Percentiles rank a stretch among this genome's conserved stretches.
Conservation (phyloP, 2,888 invertebrate genomes). For the Beris chalybata region DNA sequence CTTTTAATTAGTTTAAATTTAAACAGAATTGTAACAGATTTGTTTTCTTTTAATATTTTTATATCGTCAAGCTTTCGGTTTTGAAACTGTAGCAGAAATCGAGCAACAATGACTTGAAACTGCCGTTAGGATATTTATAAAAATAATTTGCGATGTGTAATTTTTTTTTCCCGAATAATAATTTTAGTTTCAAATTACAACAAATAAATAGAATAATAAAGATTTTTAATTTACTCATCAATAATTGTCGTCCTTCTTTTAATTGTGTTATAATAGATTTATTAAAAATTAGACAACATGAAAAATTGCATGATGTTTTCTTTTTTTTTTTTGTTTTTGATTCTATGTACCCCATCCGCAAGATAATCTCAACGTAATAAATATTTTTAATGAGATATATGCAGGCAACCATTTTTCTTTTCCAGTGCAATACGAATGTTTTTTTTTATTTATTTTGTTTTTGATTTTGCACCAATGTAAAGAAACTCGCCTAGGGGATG, state of each 20-base stretch:
- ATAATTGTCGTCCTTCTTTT: too few species aligned
- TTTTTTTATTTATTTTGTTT: too few species aligned
- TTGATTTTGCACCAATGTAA: too few species aligned
- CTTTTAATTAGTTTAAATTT: conserved; percentile 14
- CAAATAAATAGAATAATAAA: too few species aligned
- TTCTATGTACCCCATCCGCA: too few species aligned
- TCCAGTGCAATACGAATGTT: too few species aligned
- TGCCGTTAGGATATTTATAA: not conserved
- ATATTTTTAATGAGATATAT: too few species aligned
- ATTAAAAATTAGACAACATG: conserved; percentile 30
- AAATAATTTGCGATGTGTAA: not conserved
- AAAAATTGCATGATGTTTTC: conserved; percentile 19
- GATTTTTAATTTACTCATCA: not conserved
- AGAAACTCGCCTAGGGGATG: too few species aligned
- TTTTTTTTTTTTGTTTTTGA: conserved; percentile 1
- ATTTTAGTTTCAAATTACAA: too few species aligned
- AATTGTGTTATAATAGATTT: conserved; percentile 1
- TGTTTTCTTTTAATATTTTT: conserved; percentile 15
- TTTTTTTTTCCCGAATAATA: too few species aligned
- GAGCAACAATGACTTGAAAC: not conserved
- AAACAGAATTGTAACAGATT: conserved; percentile 37
- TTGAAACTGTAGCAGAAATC: not conserved
- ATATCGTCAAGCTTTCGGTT: not conserved
- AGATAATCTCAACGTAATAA: too few species aligned
- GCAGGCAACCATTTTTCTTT: too few species aligned